Evolutionary conservation across 2,113 vertebrate genomes (phyloP).

Genomic region (Serilophus lunatus): DNA sequence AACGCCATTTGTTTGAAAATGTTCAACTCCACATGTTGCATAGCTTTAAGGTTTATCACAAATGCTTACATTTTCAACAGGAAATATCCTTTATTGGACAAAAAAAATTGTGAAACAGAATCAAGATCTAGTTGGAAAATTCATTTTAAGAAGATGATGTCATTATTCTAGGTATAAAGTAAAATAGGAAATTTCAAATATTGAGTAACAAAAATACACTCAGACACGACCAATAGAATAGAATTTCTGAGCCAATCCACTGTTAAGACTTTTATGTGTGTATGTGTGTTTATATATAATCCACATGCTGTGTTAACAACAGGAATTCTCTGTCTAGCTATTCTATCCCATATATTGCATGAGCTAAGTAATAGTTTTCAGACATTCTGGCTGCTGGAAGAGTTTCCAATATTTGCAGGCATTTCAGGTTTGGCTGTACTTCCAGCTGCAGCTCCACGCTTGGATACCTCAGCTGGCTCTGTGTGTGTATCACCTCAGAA

Average conservation of each 20-base stretch:
- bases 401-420: background rate
- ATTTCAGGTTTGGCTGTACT: background rate
- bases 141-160: background rate
- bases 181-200: background rate
- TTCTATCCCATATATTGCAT: background rate
- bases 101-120: background rate
- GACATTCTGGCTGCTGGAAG: background rate
- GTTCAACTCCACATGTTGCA: background rate
- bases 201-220: background rate
- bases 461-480: background rate
- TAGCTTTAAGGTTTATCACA: background rate
- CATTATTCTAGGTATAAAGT: background rate
- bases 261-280: background rate
- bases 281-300: background rate
- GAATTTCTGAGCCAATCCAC: background rate
- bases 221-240: background rate
- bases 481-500: background rate
- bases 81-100: background rate
- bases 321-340: background rate
- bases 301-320: background rate
- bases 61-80: background rate
- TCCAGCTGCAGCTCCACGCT: background rate
- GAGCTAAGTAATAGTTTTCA: background rate
- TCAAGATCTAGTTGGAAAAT: background rate
- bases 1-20: background rate